phyloP scores from a whole-genome alignment of 2,113 vertebrate species.

The Nesoenas mayeri region DNA sequence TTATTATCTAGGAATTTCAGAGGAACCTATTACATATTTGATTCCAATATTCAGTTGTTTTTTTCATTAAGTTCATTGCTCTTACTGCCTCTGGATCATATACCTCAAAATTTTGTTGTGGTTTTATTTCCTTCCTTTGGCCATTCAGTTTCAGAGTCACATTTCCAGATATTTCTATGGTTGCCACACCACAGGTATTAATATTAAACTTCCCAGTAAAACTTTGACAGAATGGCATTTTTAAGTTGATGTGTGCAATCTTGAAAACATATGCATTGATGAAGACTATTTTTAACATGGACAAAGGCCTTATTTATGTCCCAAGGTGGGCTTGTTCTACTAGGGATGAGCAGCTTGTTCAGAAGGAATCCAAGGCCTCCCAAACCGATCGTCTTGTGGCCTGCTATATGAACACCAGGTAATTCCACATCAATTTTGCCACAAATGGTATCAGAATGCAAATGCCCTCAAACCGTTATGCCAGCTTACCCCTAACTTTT shows the following conservation, averaged over 20 bases:
- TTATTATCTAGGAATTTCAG: not conserved
- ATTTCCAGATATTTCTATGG: constrained; percentile 2
- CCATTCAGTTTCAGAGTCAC: not conserved
- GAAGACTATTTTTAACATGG: not conserved
- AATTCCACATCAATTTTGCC: not conserved
- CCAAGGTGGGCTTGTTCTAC: not conserved
- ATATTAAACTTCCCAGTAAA: not conserved
- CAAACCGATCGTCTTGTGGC: not conserved
- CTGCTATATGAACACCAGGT: not conserved
- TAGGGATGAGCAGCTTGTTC: not conserved
- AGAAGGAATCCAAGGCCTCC: not conserved
- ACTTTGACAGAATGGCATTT: not conserved
- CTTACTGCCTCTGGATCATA: not conserved
- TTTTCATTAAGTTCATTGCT: not conserved
- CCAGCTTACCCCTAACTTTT: not conserved
- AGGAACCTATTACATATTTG: not conserved
- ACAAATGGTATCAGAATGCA: not conserved
- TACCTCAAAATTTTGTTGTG: not conserved
- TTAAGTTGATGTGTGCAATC: not conserved
- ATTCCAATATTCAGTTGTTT: not conserved
- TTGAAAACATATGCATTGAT: not conserved
- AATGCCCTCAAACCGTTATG: not conserved
- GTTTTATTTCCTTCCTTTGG: constrained; percentile 5
- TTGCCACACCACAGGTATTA: not conserved
- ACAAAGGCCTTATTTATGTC: not conserved